A percentile compares a stretch with the other conserved stretches of the same genome.
phyloP scores from a whole-genome alignment of 2,113 vertebrate species.

The Muntiacus reevesi region DNA sequence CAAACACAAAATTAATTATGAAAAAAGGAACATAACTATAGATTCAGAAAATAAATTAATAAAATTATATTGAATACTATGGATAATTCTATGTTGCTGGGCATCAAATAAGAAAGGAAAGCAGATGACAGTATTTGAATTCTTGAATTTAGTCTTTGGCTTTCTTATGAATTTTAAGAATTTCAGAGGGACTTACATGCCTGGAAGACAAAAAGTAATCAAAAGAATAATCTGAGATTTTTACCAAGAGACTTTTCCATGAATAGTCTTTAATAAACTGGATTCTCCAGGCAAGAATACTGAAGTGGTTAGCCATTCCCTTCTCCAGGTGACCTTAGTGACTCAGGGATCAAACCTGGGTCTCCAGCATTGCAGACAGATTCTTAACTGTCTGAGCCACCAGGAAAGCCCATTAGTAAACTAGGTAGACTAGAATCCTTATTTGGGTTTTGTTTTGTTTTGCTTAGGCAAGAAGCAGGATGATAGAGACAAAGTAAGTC shows the following conservation, averaged over 20 bases:
- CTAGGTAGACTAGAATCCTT: neutral
- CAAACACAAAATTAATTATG: neutral
- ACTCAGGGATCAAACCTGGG: neutral
- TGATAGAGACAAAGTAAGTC: neutral
- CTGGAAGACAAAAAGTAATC: neutral
- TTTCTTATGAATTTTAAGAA: neutral
- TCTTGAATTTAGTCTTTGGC: neutral
- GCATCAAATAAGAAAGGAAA: neutral
- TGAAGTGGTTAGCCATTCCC: neutral
- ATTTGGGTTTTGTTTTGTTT: neutral
- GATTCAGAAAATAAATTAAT: neutral
- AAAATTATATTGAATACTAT: neutral
- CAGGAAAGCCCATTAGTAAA: neutral
- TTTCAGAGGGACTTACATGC: neutral
- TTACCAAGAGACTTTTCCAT: neutral
- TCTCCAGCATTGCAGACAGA: neutral
- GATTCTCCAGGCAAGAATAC: neutral
- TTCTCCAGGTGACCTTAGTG: neutral
- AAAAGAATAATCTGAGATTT: neutral
- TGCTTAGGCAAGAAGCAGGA: neutral
- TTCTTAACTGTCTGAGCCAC: neutral
- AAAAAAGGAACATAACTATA: neutral
- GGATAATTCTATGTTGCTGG: neutral
- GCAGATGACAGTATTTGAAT: neutral
- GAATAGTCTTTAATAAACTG: neutral